Evolutionary conservation across 1,140 invertebrate genomes (phyloP).

Genomic region (Xylocopa sonorina): DNA sequence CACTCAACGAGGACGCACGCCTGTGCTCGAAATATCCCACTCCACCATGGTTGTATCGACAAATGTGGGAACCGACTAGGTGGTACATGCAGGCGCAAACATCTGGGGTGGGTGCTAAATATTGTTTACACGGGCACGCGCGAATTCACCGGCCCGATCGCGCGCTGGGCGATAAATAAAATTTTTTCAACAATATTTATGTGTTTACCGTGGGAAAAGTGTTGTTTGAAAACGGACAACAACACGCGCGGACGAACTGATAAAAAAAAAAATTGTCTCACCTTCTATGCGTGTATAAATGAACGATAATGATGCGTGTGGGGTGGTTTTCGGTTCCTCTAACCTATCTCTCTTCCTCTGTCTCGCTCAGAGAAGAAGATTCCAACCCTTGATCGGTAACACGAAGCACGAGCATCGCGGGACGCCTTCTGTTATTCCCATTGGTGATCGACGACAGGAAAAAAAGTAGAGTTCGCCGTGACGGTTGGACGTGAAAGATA

Average conservation of each 20-base stretch:
- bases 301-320: too few species aligned
- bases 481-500: slow-evolving; percentile 64
- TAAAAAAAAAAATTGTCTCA: not conserved
- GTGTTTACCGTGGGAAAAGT: not conserved
- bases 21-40: slow-evolving; percentile 34
- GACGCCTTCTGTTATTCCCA: too few species aligned
- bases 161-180: not conserved
- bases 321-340: too few species aligned
- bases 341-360: too few species aligned
- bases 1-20: slow-evolving; percentile 25
- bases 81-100: not conserved
- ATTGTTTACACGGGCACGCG: not conserved
- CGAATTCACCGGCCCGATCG: not conserved
- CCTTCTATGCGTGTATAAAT: too few species aligned
- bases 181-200: not conserved
- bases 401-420: too few species aligned
- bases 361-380: too few species aligned
- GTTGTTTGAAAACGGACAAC: not conserved
- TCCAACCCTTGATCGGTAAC: too few species aligned
- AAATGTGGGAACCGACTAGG: slow-evolving; percentile 31
- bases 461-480: slow-evolving; percentile 1
- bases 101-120: not conserved
- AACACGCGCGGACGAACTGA: not conserved
- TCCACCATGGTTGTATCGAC: slow-evolving; percentile 26
- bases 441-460: not conserved